Base-by-base conservation (phyloP, 1,140 invertebrate species). In the Drosophila kanapiae region DNA sequence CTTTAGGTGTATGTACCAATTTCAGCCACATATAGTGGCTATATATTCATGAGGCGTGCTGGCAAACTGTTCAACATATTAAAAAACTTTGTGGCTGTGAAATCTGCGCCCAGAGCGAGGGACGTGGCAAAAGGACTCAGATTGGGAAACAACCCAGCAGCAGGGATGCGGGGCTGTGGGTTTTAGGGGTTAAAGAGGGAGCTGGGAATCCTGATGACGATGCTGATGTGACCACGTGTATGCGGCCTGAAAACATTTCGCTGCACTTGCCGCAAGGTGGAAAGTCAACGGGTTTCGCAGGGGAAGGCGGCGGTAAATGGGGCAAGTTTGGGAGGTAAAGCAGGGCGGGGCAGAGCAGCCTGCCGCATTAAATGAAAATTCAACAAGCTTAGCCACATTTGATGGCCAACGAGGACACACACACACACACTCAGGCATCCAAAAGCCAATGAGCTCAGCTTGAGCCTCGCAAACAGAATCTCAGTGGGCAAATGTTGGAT, bases 11-110 rank as follows among this genome's bases (percentile, higher is more conserved):
- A 31, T 35, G 43, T 13, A 45, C 37, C 33, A n/a, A 38, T 31
- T 68, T 38, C 33, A 51, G 38, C 23, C 23, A 27, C 65, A 45
- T 53, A 67, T 45, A 69, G 61, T 67, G 67, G 48, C 48, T 65
- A 53, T 67, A 76, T 53, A 76, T 76, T 59, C 63, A 77, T 60
- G 74, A 77, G 47, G 16, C 42, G 54, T 56, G 48, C 72, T 54
- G 49, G 71, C 54, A 76, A 76, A 68, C 63, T 77, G 63, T 43
- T 77, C 62, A 60, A 45, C 75, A 78, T 78, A 78, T 78, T 78
- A 78, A 78, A 77, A 78, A 77, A 78, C 75, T 78, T 78, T 77
- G 74, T 29, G 75, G 54, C 74, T 77, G 62, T 69, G 42, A 77
- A 77, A 77, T 77, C 75, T 77, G 75, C 75, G 47, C 56, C 74